Base-by-base conservation (phyloP, 2,888 invertebrate genomes). In the Creontiades dilutus region DNA sequence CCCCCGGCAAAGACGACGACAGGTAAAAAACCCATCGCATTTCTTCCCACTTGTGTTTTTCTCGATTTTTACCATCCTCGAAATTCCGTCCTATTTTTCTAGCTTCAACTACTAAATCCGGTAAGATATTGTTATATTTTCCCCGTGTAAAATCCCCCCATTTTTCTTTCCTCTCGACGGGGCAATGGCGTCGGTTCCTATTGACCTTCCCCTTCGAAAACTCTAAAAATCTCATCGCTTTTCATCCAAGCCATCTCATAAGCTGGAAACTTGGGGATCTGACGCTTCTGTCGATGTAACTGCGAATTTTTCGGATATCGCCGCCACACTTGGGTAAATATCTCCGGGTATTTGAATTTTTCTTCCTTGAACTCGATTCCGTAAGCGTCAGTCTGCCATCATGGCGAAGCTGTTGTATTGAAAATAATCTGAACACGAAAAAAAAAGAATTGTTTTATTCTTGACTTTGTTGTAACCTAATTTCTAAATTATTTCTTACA, bases 1-100 rank as follows among this genome's bases (percentile, higher is more conserved):
- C 95, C 92, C 95, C 96, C 91, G 96, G 96, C 93, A 96, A 96
- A 93, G 96, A 96, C 94, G 97, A 97, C 94, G 97, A 93, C 92
- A 93, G 93, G 93, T 93, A 93, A 90, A 92, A 90, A 48, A 85
- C 68, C 90, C 89, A 81, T 19, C 9, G 16, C 76, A 68, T n/a
- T 37, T 37, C 37, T 7, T 37, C 37, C 7, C 2, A 37, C 7
- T 37, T 37, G 7, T 37, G 2, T 37, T 37, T 37, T 37, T 37
- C 37, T 37, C 37, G 37, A 37, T 4, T 37, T 37, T 37, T 37
- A 37, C 37, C 19, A 57, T 48, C 78, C 27, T 52, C 68, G 37
- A 37, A 86, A 80, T 87, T 89, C 87, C 90, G 76, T 87, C 86
- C 90, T 78, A 13, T 75, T 19, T 52, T 13, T 68, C 68, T 57